Evolutionary conservation across 2,113 vertebrate species (phyloP), one percentile per base, ranked within the genome.

Genomic region (Leptodactylus fuscus): DNA sequence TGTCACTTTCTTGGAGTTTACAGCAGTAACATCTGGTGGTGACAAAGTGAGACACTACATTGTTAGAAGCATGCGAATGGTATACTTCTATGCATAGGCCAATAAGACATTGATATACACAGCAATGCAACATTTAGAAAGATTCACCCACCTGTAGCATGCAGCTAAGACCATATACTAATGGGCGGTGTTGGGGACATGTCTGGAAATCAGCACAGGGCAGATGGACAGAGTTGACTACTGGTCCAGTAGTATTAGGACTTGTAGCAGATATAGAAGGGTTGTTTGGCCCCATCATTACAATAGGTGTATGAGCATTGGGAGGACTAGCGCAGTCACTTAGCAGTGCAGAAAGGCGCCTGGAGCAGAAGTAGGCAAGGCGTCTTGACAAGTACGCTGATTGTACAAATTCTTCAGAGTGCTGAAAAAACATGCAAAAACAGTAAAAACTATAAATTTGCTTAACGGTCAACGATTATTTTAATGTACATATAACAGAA

Each of bases 361-460:
- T 90, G 89, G 94, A 93, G 88, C 94, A 94, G 2, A 95, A 94
- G 78, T 91, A 94, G 48, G 94, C 94, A 2, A 95, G 94, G 85
- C 93, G 93, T 4, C 93, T 92, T 32, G 94, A 94, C 44, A 94
- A 89, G 88, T 95, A 95, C 69, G 94, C 94, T 0, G 94, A 95
- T 85, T 94, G 94, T 11, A 95, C 94, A 85, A 95, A 95, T 78
- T 95, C 94, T 24, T 95, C 94, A 0, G 93, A 95, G 65, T 94
- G 94, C 94, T 95, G 89, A 27, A 89, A 81, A 48, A 36, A 60
- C 5, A 62, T 9, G 4, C 10, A 38, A 36, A 69, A 69, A 34
- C 12, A 29, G 32, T 62, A 38, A 70, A n/a, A n/a, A n/a, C n/a
- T n/a, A n/a, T n/a, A n/a, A n/a, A n/a, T n/a, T n/a, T n/a, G n/a